Evolutionary conservation across 1,140 invertebrate genomes (phyloP).

Genomic region (Pogonognathellus flavescens): DNA sequence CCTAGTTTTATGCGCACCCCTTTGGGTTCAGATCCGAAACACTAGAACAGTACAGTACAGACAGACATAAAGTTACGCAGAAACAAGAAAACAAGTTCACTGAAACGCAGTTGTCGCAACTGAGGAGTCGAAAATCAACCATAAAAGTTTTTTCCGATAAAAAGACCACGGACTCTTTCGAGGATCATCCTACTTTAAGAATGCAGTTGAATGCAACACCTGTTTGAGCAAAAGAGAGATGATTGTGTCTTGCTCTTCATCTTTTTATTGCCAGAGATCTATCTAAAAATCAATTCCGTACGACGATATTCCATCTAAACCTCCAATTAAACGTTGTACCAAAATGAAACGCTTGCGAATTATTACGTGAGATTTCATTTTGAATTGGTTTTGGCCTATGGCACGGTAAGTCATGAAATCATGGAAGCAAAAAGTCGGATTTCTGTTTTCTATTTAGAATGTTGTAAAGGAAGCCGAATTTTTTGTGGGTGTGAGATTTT

Average conservation of each 20-base stretch:
- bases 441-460: neutral
- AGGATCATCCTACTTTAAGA: neutral
- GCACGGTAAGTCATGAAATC: too few species aligned
- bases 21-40: constrained; percentile 39
- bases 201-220: neutral
- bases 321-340: too few species aligned
- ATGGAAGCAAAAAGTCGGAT: constrained; percentile 6
- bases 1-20: constrained; percentile 44
- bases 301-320: too few species aligned
- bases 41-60: constrained; percentile 55
- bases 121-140: constrained; percentile 65
- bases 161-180: constrained; percentile 58
- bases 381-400: too few species aligned
- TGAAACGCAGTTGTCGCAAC: constrained; percentile 63
- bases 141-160: constrained; percentile 64
- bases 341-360: too few species aligned
- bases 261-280: too few species aligned
- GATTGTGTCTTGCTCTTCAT: too few species aligned
- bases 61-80: constrained; percentile 57
- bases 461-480: neutral
- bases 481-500: constrained; percentile 10
- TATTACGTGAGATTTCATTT: too few species aligned
- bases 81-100: constrained; percentile 60
- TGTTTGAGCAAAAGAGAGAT: neutral
- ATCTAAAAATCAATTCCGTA: too few species aligned